Evolutionary conservation across 2,113 vertebrate species (phyloP), one percentile per base, ranked within the genome.

Genomic region (Larimichthys crocea): DNA sequence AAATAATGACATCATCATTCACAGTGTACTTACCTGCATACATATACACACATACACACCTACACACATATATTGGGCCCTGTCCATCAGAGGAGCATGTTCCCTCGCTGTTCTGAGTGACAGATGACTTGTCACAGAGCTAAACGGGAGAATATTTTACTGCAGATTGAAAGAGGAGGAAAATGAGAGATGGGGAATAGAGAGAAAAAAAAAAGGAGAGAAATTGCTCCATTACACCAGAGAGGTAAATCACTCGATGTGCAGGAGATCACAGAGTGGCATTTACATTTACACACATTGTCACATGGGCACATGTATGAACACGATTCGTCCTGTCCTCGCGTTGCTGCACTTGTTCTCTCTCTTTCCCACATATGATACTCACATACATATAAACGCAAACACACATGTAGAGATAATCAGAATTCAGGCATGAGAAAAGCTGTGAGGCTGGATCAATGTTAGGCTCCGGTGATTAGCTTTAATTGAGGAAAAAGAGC

Each of bases 401-500:
- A 74, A 74, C 76, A 59, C 72, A n/a, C n/a, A 2, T 14, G 57
- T 65, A 53, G 60, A 20, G 64, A 63, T 74, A 50, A 83, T 94
- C 82, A 93, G 75, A 90, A 88, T 88, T 79, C 73, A 79, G 76
- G 84, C 85, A 85, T 90, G 92, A 91, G 89, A 92, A 84, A 90
- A 91, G 64, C 84, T 83, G 83, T 76, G 84, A 84, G 81, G 89
- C 86, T 88, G 89, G 92, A 95, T 95, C 95, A 92, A 94, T 95
- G 91, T 83, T 79, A 67, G 90, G 86, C 92, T 89, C 91, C 90
- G 84, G 91, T 93, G 90, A 94, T 94, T 91, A 89, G 89, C 83
- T 89, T 89, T 95, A 95, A 95, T 95, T 92, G 93, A 93, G 88
- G 90, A 86, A 91, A 92, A 85, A 73, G 92, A 87, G 86, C 91